Conservation (phyloP, 2,113 vertebrate species). For the Suricata suricatta region DNA sequence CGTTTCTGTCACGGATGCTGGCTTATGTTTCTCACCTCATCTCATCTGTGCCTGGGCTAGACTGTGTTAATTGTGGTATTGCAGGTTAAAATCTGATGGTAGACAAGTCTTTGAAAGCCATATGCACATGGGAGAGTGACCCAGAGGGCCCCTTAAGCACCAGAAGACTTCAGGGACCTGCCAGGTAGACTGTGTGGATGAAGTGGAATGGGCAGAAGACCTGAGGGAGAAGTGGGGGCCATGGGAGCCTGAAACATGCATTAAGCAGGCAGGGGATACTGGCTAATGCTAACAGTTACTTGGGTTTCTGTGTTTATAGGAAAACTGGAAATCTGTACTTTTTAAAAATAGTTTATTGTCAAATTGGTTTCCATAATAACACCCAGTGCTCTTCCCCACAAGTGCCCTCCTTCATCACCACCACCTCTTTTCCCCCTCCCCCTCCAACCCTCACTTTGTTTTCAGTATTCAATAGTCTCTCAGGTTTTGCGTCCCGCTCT, state of each 20-base stretch:
- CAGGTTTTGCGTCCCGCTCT: too few relatives aligned
- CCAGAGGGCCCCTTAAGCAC: not conserved
- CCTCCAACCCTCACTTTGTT: too few relatives aligned
- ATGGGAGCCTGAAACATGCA: not conserved
- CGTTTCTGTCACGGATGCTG: not conserved
- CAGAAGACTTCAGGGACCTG: not conserved
- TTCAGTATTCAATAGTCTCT: too few relatives aligned
- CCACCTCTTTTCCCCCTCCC: too few relatives aligned
- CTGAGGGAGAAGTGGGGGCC: not conserved
- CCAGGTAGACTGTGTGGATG: not conserved
- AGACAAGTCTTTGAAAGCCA: not conserved
- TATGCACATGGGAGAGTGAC: not conserved
- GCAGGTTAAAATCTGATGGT: not conserved
- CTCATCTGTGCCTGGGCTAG: not conserved
- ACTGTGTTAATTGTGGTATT: not conserved
- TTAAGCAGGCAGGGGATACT: not conserved
- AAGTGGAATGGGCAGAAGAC: not conserved
- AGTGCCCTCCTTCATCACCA: too few relatives aligned
- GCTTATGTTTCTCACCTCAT: not conserved
- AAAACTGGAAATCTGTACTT: not conserved
- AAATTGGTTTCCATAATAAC: too few relatives aligned
- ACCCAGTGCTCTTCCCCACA: too few relatives aligned
- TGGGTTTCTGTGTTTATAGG: conserved; percentile 11
- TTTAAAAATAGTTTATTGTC: too few relatives aligned
- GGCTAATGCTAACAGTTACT: not conserved